Conservation (phyloP, 1,140 invertebrate genomes). For the Procambarus virginalis region DNA sequence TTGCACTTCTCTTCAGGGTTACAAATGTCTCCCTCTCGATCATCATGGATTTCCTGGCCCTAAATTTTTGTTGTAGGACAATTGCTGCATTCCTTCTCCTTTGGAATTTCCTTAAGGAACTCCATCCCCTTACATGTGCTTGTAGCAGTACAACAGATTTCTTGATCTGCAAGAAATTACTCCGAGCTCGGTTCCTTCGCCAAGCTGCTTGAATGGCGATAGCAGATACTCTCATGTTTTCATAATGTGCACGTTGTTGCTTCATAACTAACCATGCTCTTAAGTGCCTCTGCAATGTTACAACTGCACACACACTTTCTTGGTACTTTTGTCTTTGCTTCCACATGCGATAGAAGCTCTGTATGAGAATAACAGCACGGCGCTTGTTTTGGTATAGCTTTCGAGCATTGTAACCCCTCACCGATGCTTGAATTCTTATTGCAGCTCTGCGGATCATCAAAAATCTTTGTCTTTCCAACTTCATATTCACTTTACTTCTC, state of each 20-base stretch:
- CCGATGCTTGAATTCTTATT: conserved; percentile 6
- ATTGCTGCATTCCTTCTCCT: conserved; percentile 17
- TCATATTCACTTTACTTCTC: conserved; percentile 10
- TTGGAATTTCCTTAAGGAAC: not conserved
- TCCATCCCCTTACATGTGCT: conserved; percentile 2
- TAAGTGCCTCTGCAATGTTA: not conserved
- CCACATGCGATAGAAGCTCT: conserved; percentile 14
- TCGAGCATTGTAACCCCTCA: conserved; percentile 2
- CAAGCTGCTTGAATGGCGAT: conserved; percentile 4
- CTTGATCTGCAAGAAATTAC: conserved; percentile 21
- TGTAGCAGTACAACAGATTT: conserved; percentile 38
- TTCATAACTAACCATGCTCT: conserved; percentile 14
- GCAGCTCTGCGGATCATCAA: conserved; percentile 1
- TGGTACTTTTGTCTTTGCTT: conserved; percentile 9
- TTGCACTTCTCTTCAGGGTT: not conserved
- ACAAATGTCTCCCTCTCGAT: not conserved
- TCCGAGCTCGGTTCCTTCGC: conserved; percentile 5
- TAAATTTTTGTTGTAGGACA: conserved; percentile 20
- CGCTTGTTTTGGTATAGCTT: not conserved
- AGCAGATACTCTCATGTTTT: not conserved
- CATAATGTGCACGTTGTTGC: not conserved
- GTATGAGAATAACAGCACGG: not conserved
- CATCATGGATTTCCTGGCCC: not conserved
- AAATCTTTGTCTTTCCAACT: not conserved
- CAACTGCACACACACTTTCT: not conserved